phyloP scores from a whole-genome alignment of 2,888 invertebrate species.

The Aplocera efformata region DNA sequence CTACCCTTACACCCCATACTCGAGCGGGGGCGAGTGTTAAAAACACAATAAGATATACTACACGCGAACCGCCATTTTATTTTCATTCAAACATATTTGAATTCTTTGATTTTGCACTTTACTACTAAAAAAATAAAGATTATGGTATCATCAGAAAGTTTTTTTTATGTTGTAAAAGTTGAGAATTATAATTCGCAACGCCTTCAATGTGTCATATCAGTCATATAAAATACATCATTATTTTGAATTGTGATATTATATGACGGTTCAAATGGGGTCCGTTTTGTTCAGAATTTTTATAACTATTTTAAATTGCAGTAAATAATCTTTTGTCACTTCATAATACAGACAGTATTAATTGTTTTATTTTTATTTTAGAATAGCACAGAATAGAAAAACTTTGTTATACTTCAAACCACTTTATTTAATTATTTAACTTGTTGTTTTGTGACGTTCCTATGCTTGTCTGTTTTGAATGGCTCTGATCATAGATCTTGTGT shows the following conservation, averaged over 20 bases:
- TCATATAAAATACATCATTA: constrained; percentile 72
- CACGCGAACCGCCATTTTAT: constrained; percentile 27
- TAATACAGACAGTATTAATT: too few relatives aligned
- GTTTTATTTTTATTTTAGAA: too few relatives aligned
- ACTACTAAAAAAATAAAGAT: constrained; percentile 23
- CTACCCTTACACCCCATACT: constrained; percentile 59
- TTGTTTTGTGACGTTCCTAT: too few relatives aligned
- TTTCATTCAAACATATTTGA: constrained; percentile 10
- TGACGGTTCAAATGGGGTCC: constrained; percentile 48
- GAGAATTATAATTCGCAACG: constrained; percentile 66
- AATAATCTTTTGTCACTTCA: constrained; percentile 44
- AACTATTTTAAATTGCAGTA: constrained; percentile 39
- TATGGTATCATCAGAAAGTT: constrained; percentile 3
- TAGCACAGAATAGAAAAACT: too few relatives aligned
- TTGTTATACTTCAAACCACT: too few relatives aligned
- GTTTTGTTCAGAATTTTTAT: constrained; percentile 45
- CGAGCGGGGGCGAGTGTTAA: constrained; percentile 69
- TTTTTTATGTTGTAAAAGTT: constrained; percentile 38
- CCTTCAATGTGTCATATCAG: constrained; percentile 79
- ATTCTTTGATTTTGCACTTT: constrained; percentile 28
- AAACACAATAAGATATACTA: constrained; percentile 76
- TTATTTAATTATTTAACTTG: too few relatives aligned
- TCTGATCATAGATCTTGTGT: too few relatives aligned
- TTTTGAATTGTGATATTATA: constrained; percentile 61
- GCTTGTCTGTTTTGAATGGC: too few relatives aligned